phyloP scores from a whole-genome alignment of 2,888 invertebrate species.

The Argyresthia goedartella region DNA sequence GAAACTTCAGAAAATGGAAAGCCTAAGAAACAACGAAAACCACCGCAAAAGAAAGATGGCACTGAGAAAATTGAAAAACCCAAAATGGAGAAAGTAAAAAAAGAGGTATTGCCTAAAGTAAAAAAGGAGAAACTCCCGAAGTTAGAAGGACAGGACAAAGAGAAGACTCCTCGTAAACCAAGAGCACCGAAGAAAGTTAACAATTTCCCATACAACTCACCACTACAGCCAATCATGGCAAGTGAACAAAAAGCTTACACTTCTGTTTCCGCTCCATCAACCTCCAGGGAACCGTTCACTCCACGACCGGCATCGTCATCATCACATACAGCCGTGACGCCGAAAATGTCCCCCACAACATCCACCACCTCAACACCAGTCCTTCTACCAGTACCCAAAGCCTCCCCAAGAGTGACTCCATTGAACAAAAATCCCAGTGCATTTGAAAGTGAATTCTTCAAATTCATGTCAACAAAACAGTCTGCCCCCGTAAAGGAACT shows the following conservation, averaged over 20 bases:
- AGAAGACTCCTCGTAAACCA: constrained; percentile 47
- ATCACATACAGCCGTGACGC: neutral
- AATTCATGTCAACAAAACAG: constrained; percentile 35
- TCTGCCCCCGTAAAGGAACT: constrained; percentile 5
- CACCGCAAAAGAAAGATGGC: constrained; percentile 8
- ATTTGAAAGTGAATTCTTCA: constrained; percentile 52
- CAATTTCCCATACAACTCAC: constrained; percentile 35
- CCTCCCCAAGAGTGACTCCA: constrained; percentile 32
- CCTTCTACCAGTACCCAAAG: constrained; percentile 12
- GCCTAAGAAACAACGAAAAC: constrained; percentile 14
- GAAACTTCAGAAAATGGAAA: neutral
- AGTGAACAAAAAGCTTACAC: constrained; percentile 20
- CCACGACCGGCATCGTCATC: neutral
- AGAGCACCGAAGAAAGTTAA: constrained; percentile 34
- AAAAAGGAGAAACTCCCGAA: constrained; percentile 19
- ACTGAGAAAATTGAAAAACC: neutral
- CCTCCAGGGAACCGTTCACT: neutral
- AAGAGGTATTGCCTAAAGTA: constrained; percentile 14
- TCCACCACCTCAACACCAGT: constrained; percentile 10
- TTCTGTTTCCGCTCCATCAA: neutral
- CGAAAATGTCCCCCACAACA: neutral
- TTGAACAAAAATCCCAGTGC: constrained; percentile 54
- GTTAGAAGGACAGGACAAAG: constrained; percentile 22
- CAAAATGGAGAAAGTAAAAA: constrained; percentile 18
- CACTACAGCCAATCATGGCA: constrained; percentile 35